Evolutionary conservation across 2,113 vertebrate genomes (phyloP).

Genomic region (Origma solitaria): DNA sequence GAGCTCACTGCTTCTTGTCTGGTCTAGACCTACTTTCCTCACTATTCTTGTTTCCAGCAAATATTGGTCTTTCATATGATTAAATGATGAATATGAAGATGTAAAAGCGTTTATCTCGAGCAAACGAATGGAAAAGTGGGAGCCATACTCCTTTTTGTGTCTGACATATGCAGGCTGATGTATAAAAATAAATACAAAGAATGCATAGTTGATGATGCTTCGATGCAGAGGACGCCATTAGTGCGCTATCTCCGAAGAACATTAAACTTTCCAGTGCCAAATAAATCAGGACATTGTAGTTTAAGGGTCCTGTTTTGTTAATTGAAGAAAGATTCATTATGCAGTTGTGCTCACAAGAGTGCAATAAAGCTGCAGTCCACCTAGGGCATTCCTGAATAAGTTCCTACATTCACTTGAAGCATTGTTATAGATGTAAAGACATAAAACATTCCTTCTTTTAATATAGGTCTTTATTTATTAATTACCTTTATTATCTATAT

Average conservation of each 20-base stretch:
- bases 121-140: background rate
- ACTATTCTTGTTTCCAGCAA: background rate
- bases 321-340: slow-evolving; percentile 15
- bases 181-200: background rate
- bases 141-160: background rate
- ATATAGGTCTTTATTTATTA: background rate
- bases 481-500: background rate
- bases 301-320: background rate
- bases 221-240: background rate
- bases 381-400: background rate
- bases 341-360: background rate
- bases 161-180: background rate
- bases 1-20: background rate
- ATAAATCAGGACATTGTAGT: background rate
- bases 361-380: background rate
- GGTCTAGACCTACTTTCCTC: background rate
- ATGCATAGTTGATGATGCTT: background rate
- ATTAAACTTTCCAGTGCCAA: background rate
- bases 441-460: background rate
- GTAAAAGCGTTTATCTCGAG: background rate
- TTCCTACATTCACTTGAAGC: background rate
- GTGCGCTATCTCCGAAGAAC: background rate
- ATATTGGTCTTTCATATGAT: background rate
- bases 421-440: background rate
- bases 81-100: background rate